A percentile compares a stretch with the other conserved stretches of the same genome.
phyloP scores from a whole-genome alignment of 2,888 invertebrate species.

The Lasioglossum calceatum region DNA sequence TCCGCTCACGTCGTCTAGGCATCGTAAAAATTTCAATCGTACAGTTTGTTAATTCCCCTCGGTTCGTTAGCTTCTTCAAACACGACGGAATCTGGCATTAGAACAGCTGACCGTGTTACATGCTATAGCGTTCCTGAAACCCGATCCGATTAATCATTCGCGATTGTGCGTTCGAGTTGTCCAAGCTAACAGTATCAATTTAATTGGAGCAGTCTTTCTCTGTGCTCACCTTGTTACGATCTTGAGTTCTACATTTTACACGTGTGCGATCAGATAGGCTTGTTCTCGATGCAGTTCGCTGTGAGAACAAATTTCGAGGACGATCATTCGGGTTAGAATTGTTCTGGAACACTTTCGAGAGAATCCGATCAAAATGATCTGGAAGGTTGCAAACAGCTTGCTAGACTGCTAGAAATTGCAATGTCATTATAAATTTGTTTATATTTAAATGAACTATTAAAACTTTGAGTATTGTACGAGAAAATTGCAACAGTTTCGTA shows the following conservation, averaged over 20 bases:
- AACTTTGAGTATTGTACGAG: too few species aligned
- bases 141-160: constrained; percentile 3
- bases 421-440: too few species aligned
- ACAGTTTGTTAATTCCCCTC: constrained; percentile 5
- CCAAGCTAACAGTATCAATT: constrained; percentile 1
- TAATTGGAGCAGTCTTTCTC: neutral
- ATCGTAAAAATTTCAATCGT: constrained; percentile 11
- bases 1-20: constrained; percentile 22
- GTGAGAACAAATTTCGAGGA: neutral
- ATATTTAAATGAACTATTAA: too few species aligned
- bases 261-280: neutral
- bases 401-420: too few species aligned
- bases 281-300: neutral
- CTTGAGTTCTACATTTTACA: neutral
- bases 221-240: neutral
- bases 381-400: too few species aligned
- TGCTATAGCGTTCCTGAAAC: neutral
- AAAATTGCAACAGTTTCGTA: too few species aligned
- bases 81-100: neutral
- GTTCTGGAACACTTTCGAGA: neutral
- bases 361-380: too few species aligned
- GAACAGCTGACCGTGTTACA: constrained; percentile 15
- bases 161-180: neutral
- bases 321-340: neutral
- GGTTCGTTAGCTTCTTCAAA: constrained; percentile 17